Evolutionary conservation across 2,113 vertebrate species (phyloP).

Genomic region (Ancistrus triradiatus): DNA sequence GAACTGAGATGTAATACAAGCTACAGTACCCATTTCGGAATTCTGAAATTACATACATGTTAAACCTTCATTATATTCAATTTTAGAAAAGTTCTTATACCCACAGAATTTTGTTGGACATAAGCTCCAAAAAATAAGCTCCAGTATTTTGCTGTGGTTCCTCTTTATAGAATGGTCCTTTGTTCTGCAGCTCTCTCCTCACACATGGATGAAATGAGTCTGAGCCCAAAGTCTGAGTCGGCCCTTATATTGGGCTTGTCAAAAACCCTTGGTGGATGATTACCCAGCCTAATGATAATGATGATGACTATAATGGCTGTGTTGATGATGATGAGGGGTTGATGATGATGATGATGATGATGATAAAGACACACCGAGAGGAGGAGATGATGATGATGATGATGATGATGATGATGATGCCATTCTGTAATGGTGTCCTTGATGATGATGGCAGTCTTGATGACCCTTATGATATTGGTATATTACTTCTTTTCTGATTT

Average conservation of each 20-base stretch:
- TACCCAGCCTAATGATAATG: slow-evolving; percentile 72
- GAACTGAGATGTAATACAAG: no score
- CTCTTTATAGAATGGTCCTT: slow-evolving; percentile 5
- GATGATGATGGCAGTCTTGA: slow-evolving; percentile 72
- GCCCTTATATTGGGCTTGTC: slow-evolving; percentile 65
- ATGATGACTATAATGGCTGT: slow-evolving; percentile 74
- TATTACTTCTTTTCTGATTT: slow-evolving; percentile 57
- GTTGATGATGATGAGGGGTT: slow-evolving; percentile 56
- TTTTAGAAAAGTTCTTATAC: no score
- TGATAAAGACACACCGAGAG: slow-evolving; percentile 62
- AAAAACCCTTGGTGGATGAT: slow-evolving; percentile 70
- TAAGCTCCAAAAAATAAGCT: no score
- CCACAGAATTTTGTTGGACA: no score
- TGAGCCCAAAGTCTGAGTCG: slow-evolving; percentile 48
- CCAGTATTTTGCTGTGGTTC: neutral
- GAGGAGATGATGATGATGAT: slow-evolving; percentile 66
- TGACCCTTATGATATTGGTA: slow-evolving; percentile 65
- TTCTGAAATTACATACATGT: no score
- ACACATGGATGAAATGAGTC: slow-evolving; percentile 41
- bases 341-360: slow-evolving; percentile 59
- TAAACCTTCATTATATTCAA: no score
- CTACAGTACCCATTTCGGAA: no score
- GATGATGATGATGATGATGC: slow-evolving; percentile 72
- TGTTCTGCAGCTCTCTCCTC: slow-evolving; percentile 20
- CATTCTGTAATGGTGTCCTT: slow-evolving; percentile 70